These are phyloP conservation scores for Tetranychus piercei DNA, from an alignment of 2,888 invertebrate genomes.

Conservation along the genomic window DNA sequence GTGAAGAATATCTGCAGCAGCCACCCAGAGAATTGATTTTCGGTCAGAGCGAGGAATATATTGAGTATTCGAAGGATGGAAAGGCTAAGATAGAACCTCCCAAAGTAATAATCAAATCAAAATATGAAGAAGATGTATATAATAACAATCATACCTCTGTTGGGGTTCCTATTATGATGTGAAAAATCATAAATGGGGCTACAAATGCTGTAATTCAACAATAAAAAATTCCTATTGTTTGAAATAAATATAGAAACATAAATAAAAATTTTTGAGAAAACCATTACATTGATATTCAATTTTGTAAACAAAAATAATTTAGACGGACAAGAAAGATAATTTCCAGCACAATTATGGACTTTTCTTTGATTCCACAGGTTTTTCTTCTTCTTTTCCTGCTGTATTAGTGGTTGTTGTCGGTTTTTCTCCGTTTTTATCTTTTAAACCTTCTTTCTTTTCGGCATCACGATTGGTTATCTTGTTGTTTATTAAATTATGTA, in stretches of 20 bases:
- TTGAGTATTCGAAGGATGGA: slow-evolving; percentile 84
- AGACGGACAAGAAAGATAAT: slow-evolving; percentile 45
- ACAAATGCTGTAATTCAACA: slow-evolving; percentile 79
- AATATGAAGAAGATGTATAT: slow-evolving; percentile 81
- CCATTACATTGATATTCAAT: too few species aligned
- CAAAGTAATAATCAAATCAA: slow-evolving; percentile 59
- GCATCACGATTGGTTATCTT: slow-evolving; percentile 79
- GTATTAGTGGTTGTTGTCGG: not conserved
- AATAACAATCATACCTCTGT: slow-evolving; percentile 82
- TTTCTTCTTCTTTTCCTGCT: not conserved
- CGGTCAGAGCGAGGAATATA: slow-evolving; percentile 87
- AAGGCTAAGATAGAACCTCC: slow-evolving; percentile 53
- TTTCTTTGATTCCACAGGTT: not conserved
- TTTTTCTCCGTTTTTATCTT: slow-evolving; percentile 24
- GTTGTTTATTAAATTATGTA: slow-evolving; percentile 98
- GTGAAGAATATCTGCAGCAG: slow-evolving; percentile 68
- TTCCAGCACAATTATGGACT: not conserved
- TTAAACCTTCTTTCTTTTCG: slow-evolving; percentile 51
- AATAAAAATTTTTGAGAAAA: too few species aligned
- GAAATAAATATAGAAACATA: too few species aligned
- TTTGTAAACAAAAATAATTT: too few species aligned
- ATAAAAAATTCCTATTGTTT: slow-evolving; percentile 63
- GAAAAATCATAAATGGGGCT: slow-evolving; percentile 77
- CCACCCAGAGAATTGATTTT: slow-evolving; percentile 71
- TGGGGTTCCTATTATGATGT: slow-evolving; percentile 82